Evolutionary conservation across 2,113 vertebrate species (phyloP), one percentile per base, ranked within the genome.

Genomic region (Phaethornis superciliosus): DNA sequence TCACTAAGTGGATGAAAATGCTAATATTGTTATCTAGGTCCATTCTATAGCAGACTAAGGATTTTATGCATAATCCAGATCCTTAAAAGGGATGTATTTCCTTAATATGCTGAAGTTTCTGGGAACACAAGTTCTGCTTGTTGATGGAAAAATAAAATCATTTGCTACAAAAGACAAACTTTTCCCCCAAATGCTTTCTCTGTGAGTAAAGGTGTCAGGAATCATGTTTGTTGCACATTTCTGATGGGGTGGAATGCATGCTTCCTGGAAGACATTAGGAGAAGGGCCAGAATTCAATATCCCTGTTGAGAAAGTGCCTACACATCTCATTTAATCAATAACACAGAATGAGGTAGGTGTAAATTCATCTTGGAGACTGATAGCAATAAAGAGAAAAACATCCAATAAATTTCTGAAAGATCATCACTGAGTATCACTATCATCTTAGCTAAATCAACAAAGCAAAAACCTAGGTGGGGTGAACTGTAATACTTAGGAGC

Each of bases 211-310:
- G 68, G 71, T 81, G 35, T 28, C 63, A 88, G 87, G 42, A 91
- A 89, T 85, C 55, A 47, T 37, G 54, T 47, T 88, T 4, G 4
- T 15, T 88, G 82, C 82, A 49, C 60, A 56, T 59, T 93, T 89
- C 52, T 85, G 72, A 81, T 1, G 15, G 30, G 75, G 88, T 93
- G 79, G n/a, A 95, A 95, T 81, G 60, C 32, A 54, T 1, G 9
- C 49, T 95, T 93, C 68, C 88, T 90, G 68, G 79, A 90, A 83
- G 37, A 90, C 44, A 47, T 90, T 77, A 95, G 70, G 46, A 95
- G 59, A 65, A 83, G 60, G 44, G 71, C 72, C 79, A 90, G 52
- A 79, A 95, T 92, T 92, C 71, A 88, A 59, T 91, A 79, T 19
- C 22, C 28, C 33, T 49, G 47, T 26, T 67, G 75, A 88, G 87